phyloP scores from a whole-genome alignment of 2,113 vertebrate genomes.

The Aptenodytes patagonicus region DNA sequence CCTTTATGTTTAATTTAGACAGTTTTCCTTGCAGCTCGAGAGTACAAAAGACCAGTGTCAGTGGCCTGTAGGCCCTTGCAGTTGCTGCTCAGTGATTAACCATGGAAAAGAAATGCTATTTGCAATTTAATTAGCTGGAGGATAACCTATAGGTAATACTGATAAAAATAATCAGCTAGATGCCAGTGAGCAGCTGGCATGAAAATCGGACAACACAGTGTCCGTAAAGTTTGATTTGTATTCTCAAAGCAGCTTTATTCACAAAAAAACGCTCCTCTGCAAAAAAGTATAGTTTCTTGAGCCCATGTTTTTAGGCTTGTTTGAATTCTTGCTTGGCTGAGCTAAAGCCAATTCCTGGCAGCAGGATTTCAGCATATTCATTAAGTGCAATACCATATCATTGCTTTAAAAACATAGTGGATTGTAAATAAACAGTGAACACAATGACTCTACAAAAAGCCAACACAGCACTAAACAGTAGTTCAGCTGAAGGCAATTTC shows the following conservation, averaged over 20 bases:
- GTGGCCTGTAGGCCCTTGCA: conserved; percentile 1
- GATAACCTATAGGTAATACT: conserved; percentile 5
- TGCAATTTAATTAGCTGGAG: conserved; percentile 36
- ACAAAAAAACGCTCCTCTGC: not conserved
- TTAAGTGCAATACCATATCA: conserved; percentile 31
- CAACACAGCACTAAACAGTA: conserved; percentile 26
- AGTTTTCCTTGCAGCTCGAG: not conserved
- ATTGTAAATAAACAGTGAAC: conserved; percentile 40
- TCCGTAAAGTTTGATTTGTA: not conserved
- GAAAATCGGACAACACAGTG: not conserved
- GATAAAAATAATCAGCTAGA: not conserved
- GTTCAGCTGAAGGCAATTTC: conserved; percentile 36
- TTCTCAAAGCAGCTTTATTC: not conserved
- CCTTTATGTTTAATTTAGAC: conserved; percentile 30
- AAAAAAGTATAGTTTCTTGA: not conserved
- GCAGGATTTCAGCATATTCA: not conserved
- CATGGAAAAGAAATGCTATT: conserved; percentile 23
- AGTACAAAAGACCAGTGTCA: conserved; percentile 41
- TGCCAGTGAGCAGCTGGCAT: not conserved
- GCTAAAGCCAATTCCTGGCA: conserved; percentile 14
- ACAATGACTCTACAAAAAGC: not conserved
- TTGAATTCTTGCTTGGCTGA: conserved; percentile 37
- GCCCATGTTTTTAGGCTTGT: not conserved
- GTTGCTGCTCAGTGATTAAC: conserved; percentile 25
- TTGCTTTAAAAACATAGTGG: conserved; percentile 29